A percentile compares a stretch with the other conserved stretches of the same genome.
Conservation (phyloP, 2,797 vertebrate species). For the Eulemur mongoz region DNA sequence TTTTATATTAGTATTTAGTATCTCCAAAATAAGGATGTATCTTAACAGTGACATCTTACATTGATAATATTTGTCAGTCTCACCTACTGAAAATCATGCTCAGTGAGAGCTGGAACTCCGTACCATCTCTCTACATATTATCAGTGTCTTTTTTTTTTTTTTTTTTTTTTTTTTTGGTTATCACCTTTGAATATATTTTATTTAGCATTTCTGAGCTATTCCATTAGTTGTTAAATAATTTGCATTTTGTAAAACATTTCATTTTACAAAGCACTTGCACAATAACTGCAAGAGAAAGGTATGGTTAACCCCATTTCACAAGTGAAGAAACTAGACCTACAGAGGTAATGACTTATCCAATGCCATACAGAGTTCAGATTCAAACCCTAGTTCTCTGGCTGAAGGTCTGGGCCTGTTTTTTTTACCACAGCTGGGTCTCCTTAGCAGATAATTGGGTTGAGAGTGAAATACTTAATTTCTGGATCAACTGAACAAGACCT, state of each 20-base stretch:
- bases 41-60: background rate
- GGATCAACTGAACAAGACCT: background rate
- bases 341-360: background rate
- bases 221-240: constrained; percentile 4
- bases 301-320: background rate
- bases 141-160: background rate
- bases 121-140: background rate
- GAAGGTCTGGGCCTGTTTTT: background rate
- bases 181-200: background rate
- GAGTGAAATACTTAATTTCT: background rate
- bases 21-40: background rate
- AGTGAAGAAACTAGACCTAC: background rate
- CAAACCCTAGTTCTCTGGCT: background rate
- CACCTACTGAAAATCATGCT: background rate
- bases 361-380: background rate
- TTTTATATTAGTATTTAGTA: background rate
- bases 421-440: background rate
- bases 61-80: background rate
- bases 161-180: background rate
- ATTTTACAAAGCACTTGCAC: background rate
- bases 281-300: background rate
- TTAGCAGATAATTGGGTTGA: background rate
- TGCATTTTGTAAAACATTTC: background rate
- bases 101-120: background rate
- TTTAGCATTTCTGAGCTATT: background rate